These are phyloP conservation scores for Pampusana beccarii DNA, from an alignment of 2,113 vertebrate species.

Conservation along the genomic window DNA sequence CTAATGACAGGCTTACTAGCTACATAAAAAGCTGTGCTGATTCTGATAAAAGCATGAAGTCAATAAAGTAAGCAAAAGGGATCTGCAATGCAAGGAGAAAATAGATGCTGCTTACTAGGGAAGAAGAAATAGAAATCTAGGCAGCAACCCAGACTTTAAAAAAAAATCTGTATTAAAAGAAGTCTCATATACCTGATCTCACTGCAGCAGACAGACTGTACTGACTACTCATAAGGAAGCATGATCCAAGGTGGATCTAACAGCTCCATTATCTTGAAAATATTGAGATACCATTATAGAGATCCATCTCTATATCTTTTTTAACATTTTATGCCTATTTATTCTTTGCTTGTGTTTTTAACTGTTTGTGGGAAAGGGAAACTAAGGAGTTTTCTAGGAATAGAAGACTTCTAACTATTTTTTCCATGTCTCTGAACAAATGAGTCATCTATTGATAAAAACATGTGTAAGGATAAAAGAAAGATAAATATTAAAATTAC, in stretches of 20 bases:
- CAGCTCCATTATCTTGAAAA: background rate
- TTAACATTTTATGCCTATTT: background rate
- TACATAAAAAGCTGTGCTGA: slow-evolving; percentile 54
- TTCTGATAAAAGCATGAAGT: slow-evolving; percentile 48
- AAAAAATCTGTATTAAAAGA: background rate
- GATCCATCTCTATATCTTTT: background rate
- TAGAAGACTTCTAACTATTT: background rate
- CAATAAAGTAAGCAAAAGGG: slow-evolving; percentile 37
- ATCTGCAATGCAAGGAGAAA: background rate
- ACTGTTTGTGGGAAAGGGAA: background rate
- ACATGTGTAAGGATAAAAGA: background rate
- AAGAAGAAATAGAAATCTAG: background rate
- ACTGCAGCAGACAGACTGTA: background rate
- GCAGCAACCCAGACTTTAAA: background rate
- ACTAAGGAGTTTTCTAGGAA: background rate
- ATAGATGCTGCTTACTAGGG: background rate
- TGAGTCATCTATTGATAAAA: background rate
- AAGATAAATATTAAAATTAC: background rate
- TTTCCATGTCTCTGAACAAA: background rate
- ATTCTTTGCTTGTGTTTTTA: background rate
- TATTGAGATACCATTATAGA: background rate
- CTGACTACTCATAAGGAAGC: background rate
- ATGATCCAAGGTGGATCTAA: background rate
- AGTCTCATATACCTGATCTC: background rate
- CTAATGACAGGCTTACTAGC: slow-evolving; percentile 48